These are phyloP conservation scores for Paraescarpia echinospica DNA, from an alignment of 1,140 invertebrate genomes.

Conservation along the genomic window DNA sequence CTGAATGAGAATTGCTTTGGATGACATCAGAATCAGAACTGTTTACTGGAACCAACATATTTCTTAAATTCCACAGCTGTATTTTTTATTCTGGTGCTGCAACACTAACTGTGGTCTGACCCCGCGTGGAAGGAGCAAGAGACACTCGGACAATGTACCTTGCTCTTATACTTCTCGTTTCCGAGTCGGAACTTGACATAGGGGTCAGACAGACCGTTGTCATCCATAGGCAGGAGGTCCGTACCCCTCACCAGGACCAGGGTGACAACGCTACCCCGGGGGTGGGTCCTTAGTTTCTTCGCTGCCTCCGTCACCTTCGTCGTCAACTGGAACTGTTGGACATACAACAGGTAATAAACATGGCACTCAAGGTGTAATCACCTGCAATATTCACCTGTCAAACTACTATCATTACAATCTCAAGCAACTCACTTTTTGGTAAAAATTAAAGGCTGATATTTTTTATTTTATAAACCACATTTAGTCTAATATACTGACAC, in stretches of 20 bases:
- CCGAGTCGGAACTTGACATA: constrained; percentile 97
- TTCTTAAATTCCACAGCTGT: too few species aligned
- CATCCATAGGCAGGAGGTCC: constrained; percentile 81
- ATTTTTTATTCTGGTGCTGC: too few species aligned
- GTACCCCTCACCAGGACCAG: constrained; percentile 94
- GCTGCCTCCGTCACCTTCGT: constrained; percentile 24
- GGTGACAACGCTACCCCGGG: constrained; percentile 81
- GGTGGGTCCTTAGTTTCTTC: constrained; percentile 61
- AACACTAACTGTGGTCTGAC: not conserved
- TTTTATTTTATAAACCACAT: too few species aligned
- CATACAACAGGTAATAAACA: not conserved
- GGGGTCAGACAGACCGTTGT: constrained; percentile 89
- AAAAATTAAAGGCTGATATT: too few species aligned
- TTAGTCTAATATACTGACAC: too few species aligned
- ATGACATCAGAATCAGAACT: too few species aligned
- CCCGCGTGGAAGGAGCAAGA: not conserved
- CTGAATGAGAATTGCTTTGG: too few species aligned
- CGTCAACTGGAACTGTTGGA: constrained; percentile 7
- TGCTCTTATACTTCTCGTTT: constrained; percentile 97
- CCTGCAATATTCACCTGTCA: too few species aligned
- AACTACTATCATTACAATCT: too few species aligned
- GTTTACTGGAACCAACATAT: too few species aligned
- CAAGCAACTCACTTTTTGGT: too few species aligned
- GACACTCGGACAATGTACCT: constrained; percentile 64
- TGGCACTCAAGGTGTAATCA: too few species aligned